These are phyloP conservation scores for Ectropis grisescens DNA, from an alignment of 1,140 invertebrate species.

Conservation along the genomic window DNA sequence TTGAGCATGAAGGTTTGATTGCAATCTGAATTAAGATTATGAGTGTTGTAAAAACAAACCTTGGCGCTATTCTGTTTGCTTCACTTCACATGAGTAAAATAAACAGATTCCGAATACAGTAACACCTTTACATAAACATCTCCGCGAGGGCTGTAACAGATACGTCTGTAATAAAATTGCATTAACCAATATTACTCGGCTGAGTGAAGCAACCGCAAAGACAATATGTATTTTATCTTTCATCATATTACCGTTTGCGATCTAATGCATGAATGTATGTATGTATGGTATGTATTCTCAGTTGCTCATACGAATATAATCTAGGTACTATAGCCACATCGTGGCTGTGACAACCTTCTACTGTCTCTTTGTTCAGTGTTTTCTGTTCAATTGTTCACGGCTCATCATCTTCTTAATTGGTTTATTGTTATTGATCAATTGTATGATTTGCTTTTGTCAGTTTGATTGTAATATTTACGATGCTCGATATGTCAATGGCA, in stretches of 20 bases:
- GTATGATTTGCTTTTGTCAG: conserved; percentile 8
- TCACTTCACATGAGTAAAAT: too few species aligned
- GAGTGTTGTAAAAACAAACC: too few species aligned
- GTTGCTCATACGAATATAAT: too few species aligned
- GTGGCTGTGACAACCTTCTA: conserved; percentile 20
- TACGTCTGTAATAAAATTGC: conserved; percentile 21
- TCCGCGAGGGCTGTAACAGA: conserved; percentile 15
- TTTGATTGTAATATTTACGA: conserved; percentile 1
- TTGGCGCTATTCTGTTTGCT: too few species aligned
- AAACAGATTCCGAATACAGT: too few species aligned
- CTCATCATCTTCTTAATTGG: conserved; percentile 26
- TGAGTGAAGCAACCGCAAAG: conserved; percentile 19
- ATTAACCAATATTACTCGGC: conserved; percentile 18
- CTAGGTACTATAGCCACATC: conserved; percentile 3
- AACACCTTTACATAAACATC: conserved; percentile 5
- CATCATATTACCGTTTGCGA: conserved; percentile 24
- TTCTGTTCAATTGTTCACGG: too few species aligned
- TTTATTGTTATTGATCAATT: conserved; percentile 44
- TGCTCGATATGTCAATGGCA: neutral
- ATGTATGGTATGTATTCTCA: too few species aligned
- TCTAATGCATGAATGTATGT: conserved; percentile 24
- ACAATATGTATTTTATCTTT: conserved; percentile 26
- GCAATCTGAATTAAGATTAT: too few species aligned
- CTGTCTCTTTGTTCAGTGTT: conserved; percentile 29
- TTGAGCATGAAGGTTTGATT: too few species aligned